phyloP scores from a whole-genome alignment of 2,888 invertebrate genomes.

The Punctoribates punctum region DNA sequence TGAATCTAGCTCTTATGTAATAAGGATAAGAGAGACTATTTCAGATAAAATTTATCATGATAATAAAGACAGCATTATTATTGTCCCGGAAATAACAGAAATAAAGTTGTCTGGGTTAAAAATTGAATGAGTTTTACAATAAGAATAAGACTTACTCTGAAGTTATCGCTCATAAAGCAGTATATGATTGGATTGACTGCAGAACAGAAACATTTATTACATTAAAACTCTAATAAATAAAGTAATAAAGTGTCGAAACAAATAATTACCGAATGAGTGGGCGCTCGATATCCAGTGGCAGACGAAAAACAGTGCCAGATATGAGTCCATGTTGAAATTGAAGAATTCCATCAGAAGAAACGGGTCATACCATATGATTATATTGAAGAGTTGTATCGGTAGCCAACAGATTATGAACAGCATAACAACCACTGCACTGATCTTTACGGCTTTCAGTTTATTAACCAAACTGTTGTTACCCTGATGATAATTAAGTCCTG shows the following conservation, averaged over 20 bases:
- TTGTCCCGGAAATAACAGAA: too few species aligned
- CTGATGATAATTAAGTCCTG: neutral
- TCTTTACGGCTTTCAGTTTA: conserved; percentile 26
- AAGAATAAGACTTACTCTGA: conserved; percentile 7
- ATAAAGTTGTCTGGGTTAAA: too few species aligned
- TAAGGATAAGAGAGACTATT: too few species aligned
- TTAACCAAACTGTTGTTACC: neutral
- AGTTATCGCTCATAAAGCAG: conserved; percentile 18
- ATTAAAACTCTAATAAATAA: neutral
- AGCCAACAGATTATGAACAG: conserved; percentile 35
- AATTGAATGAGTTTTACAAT: too few species aligned
- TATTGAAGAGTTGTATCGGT: conserved; percentile 29
- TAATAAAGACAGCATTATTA: too few species aligned
- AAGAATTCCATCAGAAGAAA: neutral
- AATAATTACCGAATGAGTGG: conserved; percentile 5
- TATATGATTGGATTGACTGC: conserved; percentile 20
- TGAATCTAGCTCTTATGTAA: too few species aligned
- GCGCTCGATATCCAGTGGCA: conserved; percentile 17
- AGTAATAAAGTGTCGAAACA: too few species aligned
- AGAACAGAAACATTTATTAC: neutral
- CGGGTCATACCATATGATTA: conserved; percentile 8
- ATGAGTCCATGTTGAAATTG: neutral
- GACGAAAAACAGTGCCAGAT: neutral
- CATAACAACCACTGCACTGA: conserved; percentile 22
- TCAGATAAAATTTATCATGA: too few species aligned